Evolutionary conservation across 1,140 invertebrate genomes (phyloP).

Genomic region (Megalonaias nervosa): DNA sequence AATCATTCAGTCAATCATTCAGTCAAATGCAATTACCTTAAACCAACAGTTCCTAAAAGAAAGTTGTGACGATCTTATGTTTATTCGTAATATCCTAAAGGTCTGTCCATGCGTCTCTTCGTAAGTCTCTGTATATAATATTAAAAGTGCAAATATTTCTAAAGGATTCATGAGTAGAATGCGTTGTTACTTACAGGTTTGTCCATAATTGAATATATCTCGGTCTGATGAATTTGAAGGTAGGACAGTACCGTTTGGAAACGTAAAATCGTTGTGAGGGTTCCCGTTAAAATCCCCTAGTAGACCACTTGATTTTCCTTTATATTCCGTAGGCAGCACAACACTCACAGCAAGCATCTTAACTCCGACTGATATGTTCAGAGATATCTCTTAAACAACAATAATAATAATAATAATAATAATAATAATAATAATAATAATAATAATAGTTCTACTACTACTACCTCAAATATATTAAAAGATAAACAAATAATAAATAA

Average conservation of each 20-base stretch:
- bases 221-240: slow-evolving; percentile 29
- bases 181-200: slow-evolving; percentile 29
- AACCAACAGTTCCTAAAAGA: no score
- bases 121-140: no score
- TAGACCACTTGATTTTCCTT: slow-evolving; percentile 41
- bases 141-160: no score
- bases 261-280: slow-evolving; percentile 42
- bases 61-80: no score
- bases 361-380: slow-evolving; percentile 28
- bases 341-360: slow-evolving; percentile 33
- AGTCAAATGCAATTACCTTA: no score
- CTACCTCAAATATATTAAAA: no score
- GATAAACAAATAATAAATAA: no score
- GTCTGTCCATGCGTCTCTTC: no score
- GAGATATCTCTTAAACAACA: slow-evolving; percentile 27
- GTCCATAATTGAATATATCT: slow-evolving; percentile 41
- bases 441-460: no score
- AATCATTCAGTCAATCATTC: no score
- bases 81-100: no score
- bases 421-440: no score
- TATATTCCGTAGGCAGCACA: slow-evolving; percentile 19
- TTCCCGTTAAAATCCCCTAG: slow-evolving; percentile 50
- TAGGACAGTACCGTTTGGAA: slow-evolving; percentile 41
- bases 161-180: not conserved
- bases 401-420: not conserved